Conservation (phyloP, 1,140 invertebrate species). For the Hydropsyche tenuis region DNA sequence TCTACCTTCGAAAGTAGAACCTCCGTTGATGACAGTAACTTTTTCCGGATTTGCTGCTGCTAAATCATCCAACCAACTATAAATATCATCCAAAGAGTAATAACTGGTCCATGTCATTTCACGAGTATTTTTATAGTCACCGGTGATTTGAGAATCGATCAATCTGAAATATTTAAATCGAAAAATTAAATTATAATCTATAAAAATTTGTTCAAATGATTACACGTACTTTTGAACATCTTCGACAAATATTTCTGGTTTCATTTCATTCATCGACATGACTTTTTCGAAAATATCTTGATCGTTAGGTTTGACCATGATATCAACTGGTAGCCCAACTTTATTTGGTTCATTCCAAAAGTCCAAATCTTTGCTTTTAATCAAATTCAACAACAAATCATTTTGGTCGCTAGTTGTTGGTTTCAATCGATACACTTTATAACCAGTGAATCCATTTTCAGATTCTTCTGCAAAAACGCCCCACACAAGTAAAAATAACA, state of each 20-base stretch:
- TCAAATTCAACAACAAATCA: conserved; percentile 14
- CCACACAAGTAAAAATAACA: not conserved
- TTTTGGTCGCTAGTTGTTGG: conserved; percentile 38
- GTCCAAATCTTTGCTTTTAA: conserved; percentile 34
- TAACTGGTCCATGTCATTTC: conserved; percentile 60
- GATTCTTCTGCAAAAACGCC: not conserved
- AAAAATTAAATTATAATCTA: not conserved
- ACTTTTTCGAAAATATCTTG: conserved; percentile 50
- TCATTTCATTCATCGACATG: conserved; percentile 44
- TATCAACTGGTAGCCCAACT: conserved; percentile 50
- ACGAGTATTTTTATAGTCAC: conserved; percentile 20
- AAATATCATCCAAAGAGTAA: conserved; percentile 59
- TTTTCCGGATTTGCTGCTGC: conserved; percentile 53
- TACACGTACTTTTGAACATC: conserved; percentile 53
- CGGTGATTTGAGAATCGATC: conserved; percentile 34
- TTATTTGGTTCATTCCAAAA: conserved; percentile 43
- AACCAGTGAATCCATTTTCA: conserved; percentile 30
- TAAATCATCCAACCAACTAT: conserved; percentile 59
- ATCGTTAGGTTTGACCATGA: conserved; percentile 54
- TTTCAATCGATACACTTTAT: conserved; percentile 40
- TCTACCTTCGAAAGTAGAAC: conserved; percentile 66
- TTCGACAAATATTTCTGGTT: conserved; percentile 52
- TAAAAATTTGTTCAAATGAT: not conserved
- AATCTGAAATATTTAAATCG: conserved; percentile 43
- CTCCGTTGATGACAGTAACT: conserved; percentile 62